Percentiles rank a stretch among this genome's conserved stretches.
Evolutionary conservation across 2,797 vertebrate genomes (phyloP).

Genomic region (Sebastolobus alascanus): DNA sequence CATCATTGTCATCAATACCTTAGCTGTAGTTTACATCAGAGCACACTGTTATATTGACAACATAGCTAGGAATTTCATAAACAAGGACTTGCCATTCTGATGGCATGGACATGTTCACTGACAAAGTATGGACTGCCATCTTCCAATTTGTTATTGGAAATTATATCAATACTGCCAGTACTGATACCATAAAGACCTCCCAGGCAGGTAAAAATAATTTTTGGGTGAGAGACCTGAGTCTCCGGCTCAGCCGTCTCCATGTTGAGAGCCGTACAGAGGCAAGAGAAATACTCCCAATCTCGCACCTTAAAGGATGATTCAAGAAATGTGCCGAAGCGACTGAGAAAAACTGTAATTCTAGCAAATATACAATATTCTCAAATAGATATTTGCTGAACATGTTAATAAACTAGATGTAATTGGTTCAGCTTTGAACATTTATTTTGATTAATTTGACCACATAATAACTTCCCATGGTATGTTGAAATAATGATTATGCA

Average conservation of each 20-base stretch:
- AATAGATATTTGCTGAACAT: neutral
- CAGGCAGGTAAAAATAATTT: neutral
- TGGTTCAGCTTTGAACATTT: neutral
- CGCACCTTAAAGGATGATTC: neutral
- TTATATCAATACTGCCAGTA: neutral
- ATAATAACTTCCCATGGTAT: neutral
- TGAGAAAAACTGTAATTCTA: neutral
- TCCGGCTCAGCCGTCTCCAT: no score
- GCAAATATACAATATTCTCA: neutral
- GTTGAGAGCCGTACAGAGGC: no score
- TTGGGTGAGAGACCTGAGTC: neutral
- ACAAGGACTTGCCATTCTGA: no score
- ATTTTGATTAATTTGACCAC: neutral
- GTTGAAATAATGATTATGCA: neutral
- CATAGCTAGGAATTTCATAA: no score
- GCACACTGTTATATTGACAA: no score
- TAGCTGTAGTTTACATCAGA: neutral
- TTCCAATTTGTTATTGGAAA: conserved; percentile 8
- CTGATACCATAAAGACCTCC: neutral
- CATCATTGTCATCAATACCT: neutral
- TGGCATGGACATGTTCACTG: neutral
- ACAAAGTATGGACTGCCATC: neutral
- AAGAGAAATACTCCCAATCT: no score
- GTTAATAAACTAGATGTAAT: neutral
- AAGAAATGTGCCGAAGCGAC: neutral